Evolutionary conservation across 2,797 vertebrate species (phyloP).

Genomic region (Eulemur rubriventer): DNA sequence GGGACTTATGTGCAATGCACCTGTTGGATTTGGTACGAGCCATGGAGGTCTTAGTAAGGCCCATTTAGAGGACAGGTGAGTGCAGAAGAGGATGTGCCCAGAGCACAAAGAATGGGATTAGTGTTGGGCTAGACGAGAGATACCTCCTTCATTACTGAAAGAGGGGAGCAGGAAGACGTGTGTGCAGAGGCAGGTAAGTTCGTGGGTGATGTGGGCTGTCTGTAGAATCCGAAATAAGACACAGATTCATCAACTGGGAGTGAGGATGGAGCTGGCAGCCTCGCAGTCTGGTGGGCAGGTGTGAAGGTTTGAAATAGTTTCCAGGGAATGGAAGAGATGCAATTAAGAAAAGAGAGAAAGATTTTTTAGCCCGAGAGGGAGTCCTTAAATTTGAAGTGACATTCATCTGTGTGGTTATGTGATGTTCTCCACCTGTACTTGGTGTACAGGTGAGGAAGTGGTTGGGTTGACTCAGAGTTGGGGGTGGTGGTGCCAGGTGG

Average conservation of each 20-base stretch:
- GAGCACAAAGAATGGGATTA: neutral
- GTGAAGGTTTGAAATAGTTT: slow-evolving; percentile 64
- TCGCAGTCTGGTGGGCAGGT: slow-evolving; percentile 52
- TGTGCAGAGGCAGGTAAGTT: neutral
- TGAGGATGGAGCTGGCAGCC: neutral
- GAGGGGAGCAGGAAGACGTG: neutral
- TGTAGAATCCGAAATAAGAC: neutral
- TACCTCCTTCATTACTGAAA: neutral
- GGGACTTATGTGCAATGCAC: no score
- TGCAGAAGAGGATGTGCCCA: neutral
- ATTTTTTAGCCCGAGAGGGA: neutral
- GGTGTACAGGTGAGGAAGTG: neutral
- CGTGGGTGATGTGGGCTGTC: neutral
- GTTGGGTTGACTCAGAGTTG: neutral
- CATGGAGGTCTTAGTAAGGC: neutral
- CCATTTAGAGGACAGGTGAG: neutral
- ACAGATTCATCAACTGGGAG: slow-evolving; percentile 15
- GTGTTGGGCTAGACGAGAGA: neutral
- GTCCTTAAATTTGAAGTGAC: neutral
- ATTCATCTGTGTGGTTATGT: neutral
- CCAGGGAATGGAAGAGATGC: neutral
- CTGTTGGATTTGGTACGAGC: neutral
- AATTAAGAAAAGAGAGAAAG: slow-evolving; percentile 9
- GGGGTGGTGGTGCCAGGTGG: neutral
- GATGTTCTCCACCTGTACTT: neutral